Conservation (phyloP, 2,113 vertebrate genomes). For the Cyanoramphus novaezelandiae region DNA sequence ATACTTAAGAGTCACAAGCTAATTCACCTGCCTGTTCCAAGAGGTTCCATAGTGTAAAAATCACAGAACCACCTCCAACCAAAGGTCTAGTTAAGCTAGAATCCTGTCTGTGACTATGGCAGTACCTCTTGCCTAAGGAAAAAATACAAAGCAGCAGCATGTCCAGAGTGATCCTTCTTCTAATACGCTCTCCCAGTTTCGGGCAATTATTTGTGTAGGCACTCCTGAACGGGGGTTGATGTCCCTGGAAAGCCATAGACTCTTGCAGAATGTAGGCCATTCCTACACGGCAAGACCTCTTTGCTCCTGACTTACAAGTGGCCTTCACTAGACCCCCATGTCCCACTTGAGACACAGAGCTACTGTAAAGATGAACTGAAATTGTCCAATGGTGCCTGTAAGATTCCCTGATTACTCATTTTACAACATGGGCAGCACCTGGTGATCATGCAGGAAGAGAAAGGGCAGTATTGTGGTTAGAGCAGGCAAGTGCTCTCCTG, state of each 20-base stretch:
- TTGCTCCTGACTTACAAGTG: neutral
- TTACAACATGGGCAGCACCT: rapidly evolving
- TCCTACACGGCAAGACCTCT: neutral
- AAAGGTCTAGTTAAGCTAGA: neutral
- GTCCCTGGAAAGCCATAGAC: neutral
- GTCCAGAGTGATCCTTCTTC: neutral
- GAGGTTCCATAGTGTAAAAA: neutral
- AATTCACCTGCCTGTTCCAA: neutral
- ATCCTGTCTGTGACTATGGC: neutral
- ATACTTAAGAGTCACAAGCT: neutral
- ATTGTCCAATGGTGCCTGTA: neutral
- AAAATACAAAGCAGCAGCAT: neutral
- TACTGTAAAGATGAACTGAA: neutral
- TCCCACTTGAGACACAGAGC: neutral
- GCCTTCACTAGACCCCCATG: neutral
- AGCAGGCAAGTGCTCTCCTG: neutral
- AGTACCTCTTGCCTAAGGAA: neutral
- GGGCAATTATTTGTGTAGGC: neutral
- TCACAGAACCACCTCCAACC: neutral
- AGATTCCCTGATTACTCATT: rapidly evolving
- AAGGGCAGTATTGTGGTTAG: neutral
- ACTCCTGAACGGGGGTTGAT: neutral
- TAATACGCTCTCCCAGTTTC: neutral
- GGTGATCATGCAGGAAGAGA: neutral
- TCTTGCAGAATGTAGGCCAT: neutral